These are phyloP conservation scores for Sipunculus nudus DNA, from an alignment of 2,888 invertebrate genomes.

Conservation along the genomic window DNA sequence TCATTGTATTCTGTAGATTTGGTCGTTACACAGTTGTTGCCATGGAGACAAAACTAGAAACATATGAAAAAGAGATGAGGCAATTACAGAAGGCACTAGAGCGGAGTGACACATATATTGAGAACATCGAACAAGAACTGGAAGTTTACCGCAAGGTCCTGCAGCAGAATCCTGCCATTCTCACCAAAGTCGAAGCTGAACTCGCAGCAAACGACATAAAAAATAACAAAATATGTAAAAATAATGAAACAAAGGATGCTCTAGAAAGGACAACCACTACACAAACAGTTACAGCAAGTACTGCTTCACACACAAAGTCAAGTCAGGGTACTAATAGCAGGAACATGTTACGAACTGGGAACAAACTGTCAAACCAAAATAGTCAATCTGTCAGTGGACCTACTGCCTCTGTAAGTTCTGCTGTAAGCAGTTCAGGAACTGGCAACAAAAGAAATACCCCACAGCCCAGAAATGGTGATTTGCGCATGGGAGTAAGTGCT, in stretches of 20 bases:
- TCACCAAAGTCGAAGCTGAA: neutral
- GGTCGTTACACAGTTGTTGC: slow-evolving; percentile 60
- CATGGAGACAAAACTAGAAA: slow-evolving; percentile 56
- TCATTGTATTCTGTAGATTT: slow-evolving; percentile 55
- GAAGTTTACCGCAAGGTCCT: slow-evolving; percentile 12
- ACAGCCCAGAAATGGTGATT: no score
- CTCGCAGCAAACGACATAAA: neutral
- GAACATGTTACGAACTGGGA: no score
- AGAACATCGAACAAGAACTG: slow-evolving; percentile 54
- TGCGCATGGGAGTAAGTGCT: no score
- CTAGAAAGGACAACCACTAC: neutral
- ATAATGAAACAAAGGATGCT: neutral
- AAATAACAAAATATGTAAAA: neutral
- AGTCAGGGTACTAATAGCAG: no score
- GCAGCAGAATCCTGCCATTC: neutral
- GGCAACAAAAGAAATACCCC: no score
- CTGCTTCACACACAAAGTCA: no score
- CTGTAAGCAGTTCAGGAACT: no score
- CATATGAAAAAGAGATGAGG: slow-evolving; percentile 55
- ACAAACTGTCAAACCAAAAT: no score
- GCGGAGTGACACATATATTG: slow-evolving; percentile 59
- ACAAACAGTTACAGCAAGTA: no score
- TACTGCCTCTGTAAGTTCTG: no score
- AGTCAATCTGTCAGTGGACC: no score
- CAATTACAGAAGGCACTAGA: slow-evolving; percentile 59